These are phyloP conservation scores for Atrina japonica DNA, from an alignment of 2,888 invertebrate genomes.

Conservation along the genomic window DNA sequence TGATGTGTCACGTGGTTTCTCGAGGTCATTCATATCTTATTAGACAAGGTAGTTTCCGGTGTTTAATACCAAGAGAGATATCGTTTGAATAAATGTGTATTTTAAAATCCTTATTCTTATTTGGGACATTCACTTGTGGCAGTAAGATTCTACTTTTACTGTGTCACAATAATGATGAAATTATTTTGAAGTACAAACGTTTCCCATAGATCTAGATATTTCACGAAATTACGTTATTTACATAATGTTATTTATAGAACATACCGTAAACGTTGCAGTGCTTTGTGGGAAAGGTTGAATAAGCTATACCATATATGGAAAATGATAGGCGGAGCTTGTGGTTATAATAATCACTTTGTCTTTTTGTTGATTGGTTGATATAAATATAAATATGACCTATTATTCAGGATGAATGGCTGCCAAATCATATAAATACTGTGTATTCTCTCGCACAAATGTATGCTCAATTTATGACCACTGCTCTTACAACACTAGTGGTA, in stretches of 20 bases:
- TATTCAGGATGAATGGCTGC: not conserved
- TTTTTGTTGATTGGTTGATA: not conserved
- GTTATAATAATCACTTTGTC: no score
- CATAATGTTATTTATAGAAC: not conserved
- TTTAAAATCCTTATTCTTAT: no score
- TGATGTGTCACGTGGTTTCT: no score
- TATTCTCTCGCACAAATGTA: not conserved
- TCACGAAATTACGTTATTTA: not conserved
- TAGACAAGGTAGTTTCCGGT: no score
- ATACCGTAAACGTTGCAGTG: not conserved
- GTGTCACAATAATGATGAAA: no score
- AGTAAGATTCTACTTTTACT: no score
- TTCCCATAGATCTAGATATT: not conserved
- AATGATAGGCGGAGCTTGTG: no score
- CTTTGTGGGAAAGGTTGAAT: constrained; percentile 3
- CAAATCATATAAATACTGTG: constrained; percentile 2
- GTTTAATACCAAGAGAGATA: no score
- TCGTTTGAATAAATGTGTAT: no score
- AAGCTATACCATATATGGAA: not conserved
- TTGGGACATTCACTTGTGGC: no score
- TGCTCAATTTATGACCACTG: not conserved
- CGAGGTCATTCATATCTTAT: no score
- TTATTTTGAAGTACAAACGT: no score
- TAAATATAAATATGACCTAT: not conserved
- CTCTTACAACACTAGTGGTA: not conserved